These are phyloP conservation scores for Oryzias dopingdopingensis DNA, from an alignment of 2,797 vertebrate species.

Conservation along the genomic window DNA sequence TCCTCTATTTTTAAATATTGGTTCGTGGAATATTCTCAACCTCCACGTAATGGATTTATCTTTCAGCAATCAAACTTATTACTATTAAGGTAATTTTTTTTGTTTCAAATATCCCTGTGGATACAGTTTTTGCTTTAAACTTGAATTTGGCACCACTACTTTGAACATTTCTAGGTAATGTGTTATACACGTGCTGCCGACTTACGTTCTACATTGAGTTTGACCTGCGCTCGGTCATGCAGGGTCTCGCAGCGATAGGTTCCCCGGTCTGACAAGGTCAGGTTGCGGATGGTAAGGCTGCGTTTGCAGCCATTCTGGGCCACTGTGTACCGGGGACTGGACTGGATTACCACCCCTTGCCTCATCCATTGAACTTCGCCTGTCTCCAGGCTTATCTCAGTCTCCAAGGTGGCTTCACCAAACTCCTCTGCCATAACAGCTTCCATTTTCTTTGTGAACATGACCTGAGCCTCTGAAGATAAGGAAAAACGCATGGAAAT, in stretches of 20 bases:
- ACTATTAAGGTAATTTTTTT: no score
- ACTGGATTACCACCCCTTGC: slow-evolving; percentile 83
- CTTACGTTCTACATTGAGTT: slow-evolving; percentile 91
- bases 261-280: slow-evolving; percentile 84
- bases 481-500: not conserved
- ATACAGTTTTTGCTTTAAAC: not conserved
- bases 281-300: slow-evolving; percentile 77
- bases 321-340: slow-evolving; percentile 73
- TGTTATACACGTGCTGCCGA: slow-evolving; percentile 24
- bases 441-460: slow-evolving; percentile 83
- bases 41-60: no score
- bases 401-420: slow-evolving; percentile 73
- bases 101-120: not conserved
- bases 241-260: slow-evolving; percentile 94
- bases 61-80: not conserved
- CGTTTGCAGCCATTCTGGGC: slow-evolving; percentile 74
- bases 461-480: slow-evolving; percentile 86
- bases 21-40: no score
- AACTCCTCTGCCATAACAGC: slow-evolving; percentile 86
- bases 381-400: slow-evolving; percentile 81
- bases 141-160: not conserved
- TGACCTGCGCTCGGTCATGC: slow-evolving; percentile 88
- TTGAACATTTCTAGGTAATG: not conserved
- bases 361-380: slow-evolving; percentile 89
- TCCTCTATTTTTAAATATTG: no score